These are phyloP conservation scores for Peromyscus maniculatus DNA, from an alignment of 2,113 vertebrate genomes.

Conservation along the genomic window DNA sequence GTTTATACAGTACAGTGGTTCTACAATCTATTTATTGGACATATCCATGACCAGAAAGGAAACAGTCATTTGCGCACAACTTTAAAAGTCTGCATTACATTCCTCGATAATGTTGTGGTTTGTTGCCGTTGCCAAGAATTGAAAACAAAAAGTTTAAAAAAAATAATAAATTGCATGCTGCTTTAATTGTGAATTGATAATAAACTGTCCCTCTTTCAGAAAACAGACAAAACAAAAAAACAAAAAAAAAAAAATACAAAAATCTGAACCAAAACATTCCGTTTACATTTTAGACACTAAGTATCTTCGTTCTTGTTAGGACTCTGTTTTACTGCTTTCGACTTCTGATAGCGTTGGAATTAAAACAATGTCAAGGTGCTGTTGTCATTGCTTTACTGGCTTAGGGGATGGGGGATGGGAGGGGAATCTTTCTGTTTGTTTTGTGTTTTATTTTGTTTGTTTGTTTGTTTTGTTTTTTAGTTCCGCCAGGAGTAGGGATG, in stretches of 20 bases:
- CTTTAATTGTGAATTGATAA: slow-evolving; percentile 99
- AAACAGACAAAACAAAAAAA: slow-evolving; percentile 80
- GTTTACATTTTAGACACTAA: slow-evolving; percentile 99
- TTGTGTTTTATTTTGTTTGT: slow-evolving; percentile 83
- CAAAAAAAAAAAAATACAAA: slow-evolving; percentile 76
- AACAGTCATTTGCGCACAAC: slow-evolving; percentile 99
- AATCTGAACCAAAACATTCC: slow-evolving; percentile 98
- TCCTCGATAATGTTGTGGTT: slow-evolving; percentile 98
- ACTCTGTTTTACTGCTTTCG: slow-evolving; percentile 99
- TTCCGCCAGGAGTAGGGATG: slow-evolving; percentile 90
- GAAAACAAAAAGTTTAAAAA: slow-evolving; percentile 93
- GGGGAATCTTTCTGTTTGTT: slow-evolving; percentile 88
- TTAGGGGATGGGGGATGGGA: slow-evolving; percentile 76
- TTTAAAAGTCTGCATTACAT: slow-evolving; percentile 96
- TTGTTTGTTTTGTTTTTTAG: slow-evolving; percentile 89
- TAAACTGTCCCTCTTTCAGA: slow-evolving; percentile 96
- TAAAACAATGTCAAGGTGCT: slow-evolving; percentile 99
- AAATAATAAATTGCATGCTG: slow-evolving; percentile 99
- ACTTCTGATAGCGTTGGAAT: slow-evolving; percentile 99
- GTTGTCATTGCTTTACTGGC: slow-evolving; percentile 99
- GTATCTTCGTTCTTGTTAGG: slow-evolving; percentile 97
- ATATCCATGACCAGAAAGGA: slow-evolving; percentile 99
- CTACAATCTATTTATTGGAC: slow-evolving; percentile 99
- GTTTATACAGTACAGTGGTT: slow-evolving; percentile 99
- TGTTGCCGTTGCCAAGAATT: slow-evolving; percentile 99